Conservation (phyloP, 1,140 invertebrate genomes). For the Schlechtendalia chinensis region DNA sequence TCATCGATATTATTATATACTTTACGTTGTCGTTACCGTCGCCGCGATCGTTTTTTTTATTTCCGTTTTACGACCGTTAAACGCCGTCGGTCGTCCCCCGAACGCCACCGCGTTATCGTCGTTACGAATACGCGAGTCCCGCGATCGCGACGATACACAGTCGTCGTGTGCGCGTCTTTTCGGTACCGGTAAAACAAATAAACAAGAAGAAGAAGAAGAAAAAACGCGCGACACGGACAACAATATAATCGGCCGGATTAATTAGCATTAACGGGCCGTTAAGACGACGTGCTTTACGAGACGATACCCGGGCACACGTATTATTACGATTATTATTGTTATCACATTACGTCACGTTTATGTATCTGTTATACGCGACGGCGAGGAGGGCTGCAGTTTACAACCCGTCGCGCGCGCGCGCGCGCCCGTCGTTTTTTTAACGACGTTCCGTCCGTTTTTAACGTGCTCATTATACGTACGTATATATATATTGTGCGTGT, state of each 20-base stretch:
- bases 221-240: neutral
- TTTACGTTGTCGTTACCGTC: neutral
- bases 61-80: constrained; percentile 13
- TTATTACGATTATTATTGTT: neutral
- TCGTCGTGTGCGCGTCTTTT: neutral
- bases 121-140: no score
- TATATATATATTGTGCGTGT: no score
- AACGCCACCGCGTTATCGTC: neutral
- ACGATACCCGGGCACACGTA: neutral
- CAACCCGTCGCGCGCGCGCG: neutral
- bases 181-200: constrained; percentile 29
- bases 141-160: no score
- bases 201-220: no score
- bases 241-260: constrained; percentile 38
- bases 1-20: neutral
- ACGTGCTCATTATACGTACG: constrained; percentile 19
- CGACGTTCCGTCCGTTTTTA: constrained; percentile 3
- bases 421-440: constrained; percentile 24
- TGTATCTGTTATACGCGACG: neutral
- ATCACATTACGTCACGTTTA: neutral
- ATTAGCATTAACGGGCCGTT: constrained; percentile 46
- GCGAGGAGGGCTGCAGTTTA: constrained; percentile 12
- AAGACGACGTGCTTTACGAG: constrained; percentile 32
- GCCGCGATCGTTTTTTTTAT: neutral
- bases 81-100: neutral